Evolutionary conservation across 2,888 invertebrate genomes (phyloP), one percentile per base, ranked within the genome.

Genomic region (Eristalis tenax): DNA sequence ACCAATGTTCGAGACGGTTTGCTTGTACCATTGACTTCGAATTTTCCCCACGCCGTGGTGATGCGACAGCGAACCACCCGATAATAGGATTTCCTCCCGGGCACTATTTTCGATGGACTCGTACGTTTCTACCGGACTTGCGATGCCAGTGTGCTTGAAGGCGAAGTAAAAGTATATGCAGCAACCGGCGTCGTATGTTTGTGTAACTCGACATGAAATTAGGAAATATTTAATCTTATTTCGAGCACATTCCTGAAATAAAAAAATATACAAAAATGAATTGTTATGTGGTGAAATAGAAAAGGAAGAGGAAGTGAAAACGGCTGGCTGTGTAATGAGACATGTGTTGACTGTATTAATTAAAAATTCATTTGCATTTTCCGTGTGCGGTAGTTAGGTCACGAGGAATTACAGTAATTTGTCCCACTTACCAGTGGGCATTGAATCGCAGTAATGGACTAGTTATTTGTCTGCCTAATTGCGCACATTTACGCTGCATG

Each of bases 41-140:
- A 97, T 94, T 93, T 99, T 99, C 0, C 99, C 99, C 15, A 99
- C 96, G 0, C 99, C 99, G 92, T 99, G 99, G 93, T 99, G 99
- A 93, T 99, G 99, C 0, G 99, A 99, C 89, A 99, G 95, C 89
- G 98, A 98, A 23, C 95, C 95, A 15, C 93, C 93, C 89, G 95
- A 96, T 0, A 97, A 96, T 66, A 99, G 94, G 88, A 99, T 98
- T 93, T 99, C 99, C 90, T 98, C 96, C 40, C 99, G 94, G 0
- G 99, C 99, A 50, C 95, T 95, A 59, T 95, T 95, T 93, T 99
- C 99, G 71, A 99, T 97, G 77, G 95, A 94, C 91, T 98, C 98
- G 92, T 98, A 99, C 0, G 96, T 94, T 4, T 94, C 93, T 0
- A 98, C 96, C 0, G 98, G 97, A 91, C 98, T 95, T 68, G 92